Evolutionary conservation across 2,888 invertebrate species (phyloP), one percentile per base, ranked within the genome.

Genomic region (Lepidocyrtoides sp.): DNA sequence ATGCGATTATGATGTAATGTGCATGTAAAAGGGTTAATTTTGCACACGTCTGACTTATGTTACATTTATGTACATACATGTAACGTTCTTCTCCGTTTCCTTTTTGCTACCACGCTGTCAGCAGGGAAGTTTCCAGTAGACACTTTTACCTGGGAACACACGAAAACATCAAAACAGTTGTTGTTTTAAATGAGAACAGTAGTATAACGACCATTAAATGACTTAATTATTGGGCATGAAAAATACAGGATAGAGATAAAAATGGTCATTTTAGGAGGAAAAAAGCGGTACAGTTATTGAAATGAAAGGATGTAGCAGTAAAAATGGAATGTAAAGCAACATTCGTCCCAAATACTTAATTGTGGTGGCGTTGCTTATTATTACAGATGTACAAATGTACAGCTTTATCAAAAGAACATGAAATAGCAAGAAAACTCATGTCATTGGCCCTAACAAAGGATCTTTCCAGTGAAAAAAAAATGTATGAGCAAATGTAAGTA

Each of bases 41-140:
- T 87, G 77, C 63, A 79, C 79, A 66, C 60, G 79, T 77, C 66
- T 41, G 17, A 75, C 79, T 79, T 90, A 77, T 85, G 90, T 51
- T 57, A 82, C 66, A 51, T 60, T 86, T n/a, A n/a, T n/a, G n/a
- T n/a, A n/a, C n/a, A n/a, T 83, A 41, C 60, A 36, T 36, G 20
- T 17, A 7, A 14, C 54, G 17, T 54, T 54, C 17, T 4, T 4
- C 48, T n/a, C n/a, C n/a, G n/a, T n/a, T n/a, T n/a, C n/a, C n/a
- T n/a, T 36, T 29, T 3, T 29, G 44, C n/a, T 44, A 32, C 44
- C 29, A 14, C 36, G 20, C 57, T 88, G 87, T 36, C 66, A 66
- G 17, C 26, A 17, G 8, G 0, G 32, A 7, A 72, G 17, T 14
- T 32, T 66, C 23, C 57, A 36, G 32, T 7, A 54, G 72, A 72